Conservation (phyloP, 2,797 vertebrate genomes). For the Myripristis jacobus region DNA sequence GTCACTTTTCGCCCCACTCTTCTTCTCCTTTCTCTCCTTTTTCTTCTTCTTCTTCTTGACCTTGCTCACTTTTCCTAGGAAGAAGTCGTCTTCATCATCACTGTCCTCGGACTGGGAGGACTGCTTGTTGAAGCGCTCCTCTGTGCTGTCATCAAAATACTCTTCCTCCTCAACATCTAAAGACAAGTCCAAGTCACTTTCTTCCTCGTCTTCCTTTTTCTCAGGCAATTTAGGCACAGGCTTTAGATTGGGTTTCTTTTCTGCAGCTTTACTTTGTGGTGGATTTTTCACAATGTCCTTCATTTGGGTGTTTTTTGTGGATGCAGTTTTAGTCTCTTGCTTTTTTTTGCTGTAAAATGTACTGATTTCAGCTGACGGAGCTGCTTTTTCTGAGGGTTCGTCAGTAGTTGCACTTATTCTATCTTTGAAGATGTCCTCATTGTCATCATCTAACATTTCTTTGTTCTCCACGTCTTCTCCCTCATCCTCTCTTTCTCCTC, state of each 20-base stretch:
- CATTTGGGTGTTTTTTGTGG: constrained; percentile 16
- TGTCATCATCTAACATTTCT: constrained; percentile 16
- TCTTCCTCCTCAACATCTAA: constrained; percentile 83
- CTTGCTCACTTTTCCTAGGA: constrained; percentile 92
- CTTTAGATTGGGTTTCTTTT: constrained; percentile 1
- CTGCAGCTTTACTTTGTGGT: constrained; percentile 14
- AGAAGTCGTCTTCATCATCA: constrained; percentile 90
- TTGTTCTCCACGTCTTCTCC: constrained; percentile 6
- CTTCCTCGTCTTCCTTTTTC: constrained; percentile 18
- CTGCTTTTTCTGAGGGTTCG: constrained; percentile 6
- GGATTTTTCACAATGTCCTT: constrained; percentile 26
- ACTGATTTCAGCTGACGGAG: too few species aligned
- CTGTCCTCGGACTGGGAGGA: constrained; percentile 90
- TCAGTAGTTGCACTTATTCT: background rate
- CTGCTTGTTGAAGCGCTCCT: constrained; percentile 94
- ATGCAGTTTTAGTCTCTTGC: background rate
- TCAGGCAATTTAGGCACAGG: constrained; percentile 30
- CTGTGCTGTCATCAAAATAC: constrained; percentile 97
- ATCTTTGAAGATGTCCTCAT: constrained; percentile 16
- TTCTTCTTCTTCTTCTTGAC: constrained; percentile 86
- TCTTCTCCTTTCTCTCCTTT: constrained; percentile 30
- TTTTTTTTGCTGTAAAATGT: too few species aligned
- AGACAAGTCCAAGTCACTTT: constrained; percentile 81
- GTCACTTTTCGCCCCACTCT: constrained; percentile 34
- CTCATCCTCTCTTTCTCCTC: background rate